phyloP scores from a whole-genome alignment of 1,140 invertebrate genomes.

The Drosophila eugracilis region DNA sequence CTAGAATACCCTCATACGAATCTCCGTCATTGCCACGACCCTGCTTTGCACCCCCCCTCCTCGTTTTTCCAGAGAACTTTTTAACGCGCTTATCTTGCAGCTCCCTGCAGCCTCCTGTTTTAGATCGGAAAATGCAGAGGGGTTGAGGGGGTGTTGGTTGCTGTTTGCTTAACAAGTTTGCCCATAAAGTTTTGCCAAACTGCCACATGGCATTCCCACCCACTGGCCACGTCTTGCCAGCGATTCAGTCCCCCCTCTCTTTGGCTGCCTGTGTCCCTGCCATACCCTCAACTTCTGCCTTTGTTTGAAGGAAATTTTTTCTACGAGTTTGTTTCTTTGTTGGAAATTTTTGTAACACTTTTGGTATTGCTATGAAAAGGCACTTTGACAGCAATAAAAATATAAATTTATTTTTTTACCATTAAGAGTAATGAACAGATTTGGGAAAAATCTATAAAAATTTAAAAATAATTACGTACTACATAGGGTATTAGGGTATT shows the following conservation, averaged over 20 bases:
- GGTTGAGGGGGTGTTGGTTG: slow-evolving; percentile 19
- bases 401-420: background rate
- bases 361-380: slow-evolving; percentile 14
- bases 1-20: background rate
- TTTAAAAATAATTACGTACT: background rate
- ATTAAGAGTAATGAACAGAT: background rate
- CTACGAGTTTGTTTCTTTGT: slow-evolving; percentile 23
- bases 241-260: background rate
- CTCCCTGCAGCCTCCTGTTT: background rate
- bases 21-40: background rate
- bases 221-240: slow-evolving; percentile 1
- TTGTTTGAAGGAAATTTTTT: slow-evolving; percentile 43
- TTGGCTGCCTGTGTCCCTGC: slow-evolving; percentile 10
- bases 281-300: slow-evolving; percentile 13
- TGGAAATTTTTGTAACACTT: slow-evolving; percentile 17
- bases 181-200: slow-evolving; percentile 65
- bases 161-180: slow-evolving; percentile 78
- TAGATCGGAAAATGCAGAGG: background rate
- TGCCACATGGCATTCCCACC: slow-evolving; percentile 39
- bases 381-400: background rate
- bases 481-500: slow-evolving; percentile 16
- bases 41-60: background rate
- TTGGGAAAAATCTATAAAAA: background rate
- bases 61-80: slow-evolving; percentile 43
- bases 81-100: slow-evolving; percentile 64